Evolutionary conservation across 2,888 invertebrate species (phyloP).

Genomic region (Eristalinus aeneus): DNA sequence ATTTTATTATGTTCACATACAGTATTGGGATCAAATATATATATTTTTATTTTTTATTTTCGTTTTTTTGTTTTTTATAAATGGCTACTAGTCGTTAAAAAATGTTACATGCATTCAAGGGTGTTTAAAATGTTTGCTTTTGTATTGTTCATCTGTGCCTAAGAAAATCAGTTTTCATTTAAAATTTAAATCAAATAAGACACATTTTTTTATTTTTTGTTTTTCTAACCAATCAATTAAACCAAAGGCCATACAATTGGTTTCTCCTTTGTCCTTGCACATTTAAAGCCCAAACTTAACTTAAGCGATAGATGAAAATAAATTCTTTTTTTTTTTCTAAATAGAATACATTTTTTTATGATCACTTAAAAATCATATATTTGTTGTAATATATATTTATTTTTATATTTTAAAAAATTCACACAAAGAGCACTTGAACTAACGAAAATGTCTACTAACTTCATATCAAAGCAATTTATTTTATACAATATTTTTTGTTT

Average conservation of each 20-base stretch:
- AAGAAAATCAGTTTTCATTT: constrained; percentile 1
- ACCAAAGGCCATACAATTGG: constrained; percentile 38
- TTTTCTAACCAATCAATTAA: constrained; percentile 14
- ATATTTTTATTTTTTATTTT: neutral
- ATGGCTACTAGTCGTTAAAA: constrained; percentile 50
- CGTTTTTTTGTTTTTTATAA: too few species aligned
- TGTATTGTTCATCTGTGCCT: constrained; percentile 7
- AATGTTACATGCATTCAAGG: constrained; percentile 53
- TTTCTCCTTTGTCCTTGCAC: constrained; percentile 27
- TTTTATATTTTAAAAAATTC: constrained; percentile 14
- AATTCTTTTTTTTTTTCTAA: neutral
- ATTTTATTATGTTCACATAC: constrained; percentile 40
- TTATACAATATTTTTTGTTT: neutral
- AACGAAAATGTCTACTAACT: constrained; percentile 35
- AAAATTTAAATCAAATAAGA: constrained; percentile 48
- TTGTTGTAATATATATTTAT: neutral
- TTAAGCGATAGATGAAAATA: constrained; percentile 23
- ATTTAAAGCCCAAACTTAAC: constrained; percentile 52
- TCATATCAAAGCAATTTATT: constrained; percentile 16
- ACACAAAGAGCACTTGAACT: constrained; percentile 59
- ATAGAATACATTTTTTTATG: neutral
- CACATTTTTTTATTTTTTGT: constrained; percentile 25
- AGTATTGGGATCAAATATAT: constrained; percentile 39
- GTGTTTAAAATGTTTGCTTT: constrained; percentile 24
- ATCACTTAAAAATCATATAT: neutral